Percentiles rank a stretch among this genome's conserved stretches.
These are phyloP conservation scores for Alligator mississippiensis DNA, from an alignment of 2,113 vertebrate species.

Conservation along the genomic window DNA sequence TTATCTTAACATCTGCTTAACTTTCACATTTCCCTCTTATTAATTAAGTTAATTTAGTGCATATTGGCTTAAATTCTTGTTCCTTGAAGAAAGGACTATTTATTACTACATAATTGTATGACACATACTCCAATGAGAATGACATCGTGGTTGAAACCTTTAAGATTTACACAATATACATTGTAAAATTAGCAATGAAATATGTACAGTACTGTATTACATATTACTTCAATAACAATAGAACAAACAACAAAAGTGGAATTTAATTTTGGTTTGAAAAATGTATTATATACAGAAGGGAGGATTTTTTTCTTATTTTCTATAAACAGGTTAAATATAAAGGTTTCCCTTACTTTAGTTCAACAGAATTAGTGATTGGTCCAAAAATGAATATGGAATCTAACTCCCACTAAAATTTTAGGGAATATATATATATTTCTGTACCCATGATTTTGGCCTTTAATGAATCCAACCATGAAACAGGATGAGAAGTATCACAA, in stretches of 20 bases:
- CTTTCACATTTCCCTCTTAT: neutral
- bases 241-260: neutral
- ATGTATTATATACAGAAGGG: neutral
- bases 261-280: neutral
- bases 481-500: neutral
- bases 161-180: neutral
- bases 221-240: neutral
- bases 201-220: neutral
- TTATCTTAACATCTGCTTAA: neutral
- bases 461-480: neutral
- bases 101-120: rapidly evolving
- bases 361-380: neutral
- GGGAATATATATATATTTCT: neutral
- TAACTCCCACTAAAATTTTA: neutral
- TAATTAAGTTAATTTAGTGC: neutral
- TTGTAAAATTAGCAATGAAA: neutral
- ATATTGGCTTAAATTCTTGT: neutral
- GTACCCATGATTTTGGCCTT: neutral
- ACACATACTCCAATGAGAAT: neutral
- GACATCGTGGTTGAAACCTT: neutral
- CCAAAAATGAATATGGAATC: neutral
- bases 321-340: neutral
- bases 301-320: neutral
- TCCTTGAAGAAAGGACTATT: neutral
- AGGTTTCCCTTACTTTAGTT: neutral